Percentiles rank a stretch among this genome's conserved stretches.
Evolutionary conservation across 2,113 vertebrate genomes (phyloP).

Genomic region (Galeopterus variegatus): DNA sequence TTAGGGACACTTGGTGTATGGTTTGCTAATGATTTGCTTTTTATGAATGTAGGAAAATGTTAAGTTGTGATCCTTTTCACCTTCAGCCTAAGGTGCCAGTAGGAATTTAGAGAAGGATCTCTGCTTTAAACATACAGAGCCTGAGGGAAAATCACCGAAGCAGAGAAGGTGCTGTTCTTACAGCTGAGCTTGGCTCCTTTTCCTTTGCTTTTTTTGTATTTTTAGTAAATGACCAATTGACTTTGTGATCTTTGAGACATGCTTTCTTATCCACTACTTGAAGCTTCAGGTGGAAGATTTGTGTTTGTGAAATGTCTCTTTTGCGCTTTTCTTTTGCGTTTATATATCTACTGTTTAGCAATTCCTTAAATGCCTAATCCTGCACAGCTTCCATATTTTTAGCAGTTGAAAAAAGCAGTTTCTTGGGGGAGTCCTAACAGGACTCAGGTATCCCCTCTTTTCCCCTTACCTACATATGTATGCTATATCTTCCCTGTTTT

Average conservation of each 20-base stretch:
- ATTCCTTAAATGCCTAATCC: not conserved
- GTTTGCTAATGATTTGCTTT: not conserved
- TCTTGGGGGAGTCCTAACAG: not conserved
- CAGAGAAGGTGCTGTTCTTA: not conserved
- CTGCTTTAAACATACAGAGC: not conserved
- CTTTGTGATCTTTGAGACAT: constrained; percentile 60
- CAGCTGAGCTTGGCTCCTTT: not conserved
- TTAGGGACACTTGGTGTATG: not conserved
- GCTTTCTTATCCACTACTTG: not conserved
- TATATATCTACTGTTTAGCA: not conserved
- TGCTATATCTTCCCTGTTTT: not conserved
- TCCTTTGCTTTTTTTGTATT: constrained; percentile 31
- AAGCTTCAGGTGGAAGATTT: not conserved
- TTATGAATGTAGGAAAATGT: not conserved
- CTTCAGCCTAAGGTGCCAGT: not conserved
- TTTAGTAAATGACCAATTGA: constrained; percentile 72
- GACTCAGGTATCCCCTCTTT: not conserved
- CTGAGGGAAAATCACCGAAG: not conserved
- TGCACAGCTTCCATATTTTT: not conserved
- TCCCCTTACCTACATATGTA: not conserved
- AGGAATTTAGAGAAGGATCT: not conserved
- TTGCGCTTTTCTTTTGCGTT: not conserved
- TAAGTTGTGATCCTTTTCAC: constrained; percentile 13
- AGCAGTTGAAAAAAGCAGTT: not conserved
- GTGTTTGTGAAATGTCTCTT: constrained; percentile 32